phyloP scores from a whole-genome alignment of 2,797 vertebrate species.

The Mustela erminea region DNA sequence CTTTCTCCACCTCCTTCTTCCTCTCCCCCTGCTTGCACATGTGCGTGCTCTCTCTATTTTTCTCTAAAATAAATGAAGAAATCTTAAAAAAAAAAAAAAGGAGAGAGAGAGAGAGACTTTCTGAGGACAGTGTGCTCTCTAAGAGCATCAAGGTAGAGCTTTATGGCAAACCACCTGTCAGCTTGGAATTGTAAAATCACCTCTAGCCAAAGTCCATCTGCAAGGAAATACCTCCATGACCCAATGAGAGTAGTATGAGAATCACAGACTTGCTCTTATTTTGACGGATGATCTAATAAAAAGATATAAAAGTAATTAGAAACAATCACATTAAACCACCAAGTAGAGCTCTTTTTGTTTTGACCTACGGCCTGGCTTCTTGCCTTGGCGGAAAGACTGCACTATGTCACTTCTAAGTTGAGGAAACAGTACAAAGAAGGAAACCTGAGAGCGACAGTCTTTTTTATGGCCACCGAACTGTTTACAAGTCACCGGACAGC shows the following conservation, averaged over 20 bases:
- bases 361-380: neutral
- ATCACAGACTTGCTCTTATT: conserved; percentile 29
- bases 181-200: neutral
- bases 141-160: neutral
- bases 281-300: conserved; percentile 62
- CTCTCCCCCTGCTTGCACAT: neutral
- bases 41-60: neutral
- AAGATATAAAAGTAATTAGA: conserved; percentile 59
- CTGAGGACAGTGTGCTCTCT: neutral
- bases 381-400: neutral
- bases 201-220: neutral
- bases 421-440: conserved; percentile 40
- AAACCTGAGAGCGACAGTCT: neutral
- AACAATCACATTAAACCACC: conserved; percentile 54
- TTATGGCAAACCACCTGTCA: neutral
- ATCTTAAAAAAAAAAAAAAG: neutral
- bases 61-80: neutral
- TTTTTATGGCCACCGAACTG: neutral
- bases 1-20: neutral
- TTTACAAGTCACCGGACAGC: neutral
- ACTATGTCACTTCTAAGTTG: conserved; percentile 9
- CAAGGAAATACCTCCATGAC: conserved; percentile 43
- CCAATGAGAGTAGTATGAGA: neutral
- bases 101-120: neutral
- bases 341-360: conserved; percentile 15